Evolutionary conservation across 1,140 invertebrate genomes (phyloP).

Genomic region (Dendrolimus kikuchii): DNA sequence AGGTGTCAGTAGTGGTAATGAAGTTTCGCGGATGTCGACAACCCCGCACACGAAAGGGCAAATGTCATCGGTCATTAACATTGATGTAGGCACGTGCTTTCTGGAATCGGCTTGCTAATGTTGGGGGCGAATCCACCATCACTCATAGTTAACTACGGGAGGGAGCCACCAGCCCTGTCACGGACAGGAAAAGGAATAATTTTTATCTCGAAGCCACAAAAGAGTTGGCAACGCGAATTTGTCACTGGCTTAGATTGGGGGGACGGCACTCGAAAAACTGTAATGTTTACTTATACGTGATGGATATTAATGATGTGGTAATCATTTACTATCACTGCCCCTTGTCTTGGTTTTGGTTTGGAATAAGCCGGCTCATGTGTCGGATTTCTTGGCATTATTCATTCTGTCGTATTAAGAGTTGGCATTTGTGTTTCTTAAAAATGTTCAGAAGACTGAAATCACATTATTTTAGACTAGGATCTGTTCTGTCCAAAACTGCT

Average conservation of each 20-base stretch:
- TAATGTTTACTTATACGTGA: slow-evolving; percentile 37
- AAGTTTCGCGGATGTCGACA: too few species aligned
- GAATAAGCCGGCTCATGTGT: too few species aligned
- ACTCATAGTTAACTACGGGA: slow-evolving; percentile 48
- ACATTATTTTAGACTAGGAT: too few species aligned
- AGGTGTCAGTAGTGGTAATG: too few species aligned
- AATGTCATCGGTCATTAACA: slow-evolving; percentile 19
- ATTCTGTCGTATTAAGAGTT: too few species aligned
- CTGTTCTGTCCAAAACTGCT: too few species aligned
- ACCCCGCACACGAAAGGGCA: too few species aligned
- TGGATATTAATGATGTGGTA: slow-evolving; percentile 48
- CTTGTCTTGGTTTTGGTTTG: slow-evolving; percentile 4
- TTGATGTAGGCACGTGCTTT: slow-evolving; percentile 32
- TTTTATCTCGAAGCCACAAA: slow-evolving; percentile 57
- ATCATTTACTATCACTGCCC: slow-evolving; percentile 12
- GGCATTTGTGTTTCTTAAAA: too few species aligned
- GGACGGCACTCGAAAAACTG: slow-evolving; percentile 23
- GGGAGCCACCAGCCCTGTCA: slow-evolving; percentile 30
- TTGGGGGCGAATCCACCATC: slow-evolving; percentile 41
- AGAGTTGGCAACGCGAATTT: slow-evolving; percentile 58
- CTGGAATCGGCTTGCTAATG: slow-evolving; percentile 25
- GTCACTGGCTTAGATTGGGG: slow-evolving; percentile 47
- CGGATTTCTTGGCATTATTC: too few species aligned
- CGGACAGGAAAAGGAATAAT: slow-evolving; percentile 38
- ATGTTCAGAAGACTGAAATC: too few species aligned